Base-by-base conservation (phyloP, 1,140 invertebrate genomes). In the Drosophila tsacasi region DNA sequence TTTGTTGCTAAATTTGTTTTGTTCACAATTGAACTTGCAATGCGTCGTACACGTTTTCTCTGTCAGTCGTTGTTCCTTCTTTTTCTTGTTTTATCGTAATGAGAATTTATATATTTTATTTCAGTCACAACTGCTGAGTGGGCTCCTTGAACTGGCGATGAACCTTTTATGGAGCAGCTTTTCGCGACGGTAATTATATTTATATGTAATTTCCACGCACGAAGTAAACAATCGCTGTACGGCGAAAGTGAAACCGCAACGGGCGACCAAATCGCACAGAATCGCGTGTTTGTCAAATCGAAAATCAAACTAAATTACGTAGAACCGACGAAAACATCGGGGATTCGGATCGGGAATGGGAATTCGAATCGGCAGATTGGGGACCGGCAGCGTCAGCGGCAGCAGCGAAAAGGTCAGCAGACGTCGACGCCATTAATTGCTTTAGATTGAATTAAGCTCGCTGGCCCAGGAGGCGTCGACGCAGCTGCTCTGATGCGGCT, bases 391-490 rank as follows among this genome's bases (percentile, higher is more conserved):
- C 42, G 19, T 12, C 42, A 21, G 40, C 10, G 13, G 44, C 54
- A 40, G 61, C 49, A 46, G 37, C 47, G 50, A 60, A 89, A 89
- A 89, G 84, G 84, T 89, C 84, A 89, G 59, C 63, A 68, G 66
- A 66, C 77, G 42, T 73, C 74, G 66, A 60, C 40, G 66, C 72
- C 86, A 85, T 90, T 90, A 90, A 90, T 90, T 90, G 86, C 82
- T 85, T 90, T 90, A 91, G 85, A 90, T 90, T 90, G 82, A 90
- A 90, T 90, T 90, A 90, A 90, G 59, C 71, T 50, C 78, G 63
- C 21, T 63, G 65, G 44, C 62, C 19, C 54, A 30, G 68, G 44
- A 27, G 54, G 17, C 49, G 61, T 47, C 58, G 58, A 35, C 64
- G 66, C 60, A 71, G 62, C 49, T 21, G 63, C 49, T 71, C 66